Conservation (phyloP, 2,113 vertebrate genomes). For the Lophochroa leadbeateri region DNA sequence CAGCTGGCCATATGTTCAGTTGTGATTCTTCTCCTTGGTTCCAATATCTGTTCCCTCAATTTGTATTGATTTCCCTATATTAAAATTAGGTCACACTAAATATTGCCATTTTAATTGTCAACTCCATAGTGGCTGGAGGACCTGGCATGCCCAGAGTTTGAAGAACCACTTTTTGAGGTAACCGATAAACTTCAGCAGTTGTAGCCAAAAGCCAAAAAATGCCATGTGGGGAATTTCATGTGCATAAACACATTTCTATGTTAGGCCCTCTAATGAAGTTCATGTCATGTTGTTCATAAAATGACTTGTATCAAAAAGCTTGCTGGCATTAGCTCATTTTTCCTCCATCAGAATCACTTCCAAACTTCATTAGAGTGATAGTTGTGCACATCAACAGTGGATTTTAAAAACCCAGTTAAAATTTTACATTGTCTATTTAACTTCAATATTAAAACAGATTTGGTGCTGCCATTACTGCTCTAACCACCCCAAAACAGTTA, state of each 20-base stretch:
- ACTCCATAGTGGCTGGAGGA: fast-evolving
- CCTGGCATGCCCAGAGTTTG: neutral
- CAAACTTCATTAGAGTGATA: neutral
- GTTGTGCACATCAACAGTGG: neutral
- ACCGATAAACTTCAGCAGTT: neutral
- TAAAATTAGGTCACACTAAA: neutral
- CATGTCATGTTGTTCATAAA: neutral
- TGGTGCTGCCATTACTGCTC: neutral
- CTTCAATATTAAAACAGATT: neutral
- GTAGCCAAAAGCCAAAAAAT: neutral
- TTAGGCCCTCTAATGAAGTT: neutral
- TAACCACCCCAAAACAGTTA: neutral
- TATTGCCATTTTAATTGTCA: neutral
- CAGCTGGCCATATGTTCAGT: neutral
- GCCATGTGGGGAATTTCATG: neutral
- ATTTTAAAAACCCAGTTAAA: neutral
- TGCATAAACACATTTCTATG: neutral
- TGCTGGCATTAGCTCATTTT: neutral
- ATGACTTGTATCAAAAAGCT: neutral
- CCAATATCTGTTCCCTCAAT: fast-evolving
- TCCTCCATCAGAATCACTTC: neutral
- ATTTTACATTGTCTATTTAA: neutral
- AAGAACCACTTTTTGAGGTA: neutral
- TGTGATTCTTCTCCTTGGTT: neutral
- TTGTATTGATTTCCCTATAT: neutral